A percentile compares a stretch with the other conserved stretches of the same genome.
Conservation (phyloP, 2,797 vertebrate species). For the Lateolabrax maculatus region DNA sequence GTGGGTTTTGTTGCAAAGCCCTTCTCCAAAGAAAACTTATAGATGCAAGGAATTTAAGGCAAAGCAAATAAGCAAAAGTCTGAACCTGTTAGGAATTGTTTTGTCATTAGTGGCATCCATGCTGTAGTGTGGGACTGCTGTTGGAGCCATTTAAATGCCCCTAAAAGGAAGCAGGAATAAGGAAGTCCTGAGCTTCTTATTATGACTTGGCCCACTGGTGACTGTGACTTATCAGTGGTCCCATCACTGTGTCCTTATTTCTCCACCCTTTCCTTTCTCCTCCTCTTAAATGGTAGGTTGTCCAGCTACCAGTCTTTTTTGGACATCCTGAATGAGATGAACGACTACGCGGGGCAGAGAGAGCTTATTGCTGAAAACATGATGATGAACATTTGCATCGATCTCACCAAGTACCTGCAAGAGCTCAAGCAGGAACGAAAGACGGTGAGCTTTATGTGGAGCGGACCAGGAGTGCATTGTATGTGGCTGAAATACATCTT, state of each 20-base stretch:
- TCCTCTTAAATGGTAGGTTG: constrained; percentile 79
- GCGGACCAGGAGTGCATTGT: background rate
- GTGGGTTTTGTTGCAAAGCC: background rate
- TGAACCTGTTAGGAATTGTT: background rate
- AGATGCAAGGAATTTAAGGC: background rate
- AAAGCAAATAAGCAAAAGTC: background rate
- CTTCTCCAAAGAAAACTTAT: background rate
- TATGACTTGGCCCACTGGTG: constrained; percentile 28
- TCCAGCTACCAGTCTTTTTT: constrained; percentile 91
- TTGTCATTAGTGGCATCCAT: background rate
- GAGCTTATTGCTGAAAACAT: constrained; percentile 93
- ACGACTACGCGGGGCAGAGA: constrained; percentile 92
- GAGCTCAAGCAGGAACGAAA: constrained; percentile 93
- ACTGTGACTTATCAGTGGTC: constrained; percentile 57
- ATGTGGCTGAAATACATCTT: background rate
- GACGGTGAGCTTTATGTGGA: constrained; percentile 81
- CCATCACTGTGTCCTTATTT: constrained; percentile 46
- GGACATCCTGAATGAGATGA: constrained; percentile 91
- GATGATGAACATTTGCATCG: constrained; percentile 90
- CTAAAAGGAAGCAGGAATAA: constrained; percentile 67
- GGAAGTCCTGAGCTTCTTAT: constrained; percentile 64
- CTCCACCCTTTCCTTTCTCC: constrained; percentile 64
- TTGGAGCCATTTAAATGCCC: constrained; percentile 58
- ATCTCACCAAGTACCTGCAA: constrained; percentile 91
- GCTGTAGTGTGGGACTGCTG: background rate